Evolutionary conservation across 2,888 invertebrate species (phyloP).

Genomic region (Agriotes lineatus): DNA sequence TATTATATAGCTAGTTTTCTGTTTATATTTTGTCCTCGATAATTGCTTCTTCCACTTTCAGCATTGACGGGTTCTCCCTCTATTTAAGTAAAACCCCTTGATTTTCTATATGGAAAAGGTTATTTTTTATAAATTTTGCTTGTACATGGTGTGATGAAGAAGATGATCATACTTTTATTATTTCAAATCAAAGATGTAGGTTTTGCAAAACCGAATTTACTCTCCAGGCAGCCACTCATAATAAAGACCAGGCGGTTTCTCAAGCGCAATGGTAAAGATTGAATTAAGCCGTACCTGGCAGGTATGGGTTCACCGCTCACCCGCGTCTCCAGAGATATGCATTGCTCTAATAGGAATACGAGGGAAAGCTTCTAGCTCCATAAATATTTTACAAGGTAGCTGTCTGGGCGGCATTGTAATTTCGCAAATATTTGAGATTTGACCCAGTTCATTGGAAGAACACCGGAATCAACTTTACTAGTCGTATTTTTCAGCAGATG

Average conservation of each 20-base stretch:
- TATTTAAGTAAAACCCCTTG: too few relatives aligned
- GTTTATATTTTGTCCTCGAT: too few relatives aligned
- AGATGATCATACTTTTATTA: too few relatives aligned
- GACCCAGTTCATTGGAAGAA: slow-evolving; percentile 10
- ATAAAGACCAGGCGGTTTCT: neutral
- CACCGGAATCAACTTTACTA: neutral
- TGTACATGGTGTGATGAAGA: too few relatives aligned
- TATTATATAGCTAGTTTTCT: too few relatives aligned
- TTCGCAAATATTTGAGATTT: neutral
- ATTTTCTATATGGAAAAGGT: too few relatives aligned
- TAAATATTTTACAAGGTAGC: slow-evolving; percentile 36
- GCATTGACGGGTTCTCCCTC: too few relatives aligned
- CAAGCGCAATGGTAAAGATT: slow-evolving; percentile 6
- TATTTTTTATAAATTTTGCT: too few relatives aligned
- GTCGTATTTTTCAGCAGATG: neutral
- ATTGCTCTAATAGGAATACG: slow-evolving; percentile 30
- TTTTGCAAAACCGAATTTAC: neutral
- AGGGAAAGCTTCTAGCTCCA: slow-evolving; percentile 31
- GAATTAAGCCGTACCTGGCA: slow-evolving; percentile 23
- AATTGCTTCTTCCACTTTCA: too few relatives aligned
- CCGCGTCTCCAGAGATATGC: slow-evolving; percentile 23
- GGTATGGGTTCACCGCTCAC: slow-evolving; percentile 36
- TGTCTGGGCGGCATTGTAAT: slow-evolving; percentile 2
- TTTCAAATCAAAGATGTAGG: too few relatives aligned
- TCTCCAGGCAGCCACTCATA: neutral